Base-by-base conservation (phyloP, 2,888 invertebrate species). In the Hedya salicella region DNA sequence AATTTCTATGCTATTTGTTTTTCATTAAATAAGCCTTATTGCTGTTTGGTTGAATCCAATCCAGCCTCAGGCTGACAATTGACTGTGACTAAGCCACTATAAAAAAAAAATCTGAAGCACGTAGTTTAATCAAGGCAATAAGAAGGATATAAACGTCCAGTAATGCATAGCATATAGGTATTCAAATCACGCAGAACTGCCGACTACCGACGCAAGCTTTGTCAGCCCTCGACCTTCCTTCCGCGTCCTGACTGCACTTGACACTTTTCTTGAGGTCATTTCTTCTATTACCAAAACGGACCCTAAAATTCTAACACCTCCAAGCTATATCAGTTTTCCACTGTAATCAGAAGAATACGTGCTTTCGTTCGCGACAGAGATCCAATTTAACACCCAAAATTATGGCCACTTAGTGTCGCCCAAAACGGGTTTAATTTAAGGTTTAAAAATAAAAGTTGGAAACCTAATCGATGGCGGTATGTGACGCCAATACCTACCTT, bases 401-500 rank as follows among this genome's bases (percentile, higher is more conserved):
- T 56, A 69, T 69, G 59, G 64, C 44, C 54, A 36, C 53, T 61
- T 64, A 67, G 60, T 68, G 44, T 69, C 68, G 64, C 67, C 67
- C 49, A 13, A 48, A 62, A 71, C 64, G 64, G 54, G 64, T 53
- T 65, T 52, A 59, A 19, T 30, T 65, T 60, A 70, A 75, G 71
- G 63, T 70, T 68, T 71, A 80, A 80, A 78, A 81, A 78, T 79
- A 75, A 80, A 81, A 79, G 70, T 67, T 73, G 69, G 70, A 73
- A 77, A 81, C 83, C 81, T 83, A 87, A 89, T 85, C 81, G 76
- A 75, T 74, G 75, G 81, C 83, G 75, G 88, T 87, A 89, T 89
- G 88, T 89, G 88, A 85, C 79, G 79, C 81, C 78, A 79, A 83
- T 82, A 76, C 61, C 53, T 62, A 80, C 78, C 80, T 82, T 78